Evolutionary conservation across 2,797 vertebrate genomes (phyloP), one percentile per base, ranked within the genome.

Genomic region (Phrynocephalus guinanensis): DNA sequence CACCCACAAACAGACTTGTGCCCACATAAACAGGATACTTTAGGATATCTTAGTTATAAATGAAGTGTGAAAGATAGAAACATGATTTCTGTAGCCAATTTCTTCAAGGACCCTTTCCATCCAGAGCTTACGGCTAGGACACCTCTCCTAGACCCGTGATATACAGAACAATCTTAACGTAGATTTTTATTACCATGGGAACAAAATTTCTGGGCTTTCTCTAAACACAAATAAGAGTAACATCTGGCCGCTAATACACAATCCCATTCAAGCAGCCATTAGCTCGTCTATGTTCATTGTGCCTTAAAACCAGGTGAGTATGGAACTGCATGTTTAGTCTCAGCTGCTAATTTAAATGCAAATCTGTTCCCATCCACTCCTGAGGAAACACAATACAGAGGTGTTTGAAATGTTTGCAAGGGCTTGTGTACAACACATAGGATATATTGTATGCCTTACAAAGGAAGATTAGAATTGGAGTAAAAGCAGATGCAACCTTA

Each of bases 1-100:
- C 66, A 22, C n/a, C 73, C 68, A 76, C 72, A 33, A 67, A 77
- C 28, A 33, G 48, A 50, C 80, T n/a, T 33, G 6, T 3, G 26
- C 72, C 80, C 83, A 89, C 83, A 75, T 90, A 88, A 86, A 89
- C 70, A 80, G 30, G 52, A 22, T 87, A 84, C 79, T 87, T 86
- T 63, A 84, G 9, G 6, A 91, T 84, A 60, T 20, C 63, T 48
- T 88, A 77, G 66, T 77, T 86, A 48, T n/a, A 82, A n/a, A 79
- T 38, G 28, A 73, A 66, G 4, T 60, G 38, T 63, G 28, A 63
- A 78, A 38, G 15, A 83, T 8, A 77, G 11, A 22, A 71, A 52
- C 33, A 60, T 50, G 33, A 66, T 71, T 82, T 72, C 63, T 82
- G 38, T 66, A 83, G 84, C 71, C 84, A 78, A 1, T 81, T 66